A percentile compares a stretch with the other conserved stretches of the same genome.
Conservation (phyloP, 2,888 invertebrate species). For the Elmis aenea region DNA sequence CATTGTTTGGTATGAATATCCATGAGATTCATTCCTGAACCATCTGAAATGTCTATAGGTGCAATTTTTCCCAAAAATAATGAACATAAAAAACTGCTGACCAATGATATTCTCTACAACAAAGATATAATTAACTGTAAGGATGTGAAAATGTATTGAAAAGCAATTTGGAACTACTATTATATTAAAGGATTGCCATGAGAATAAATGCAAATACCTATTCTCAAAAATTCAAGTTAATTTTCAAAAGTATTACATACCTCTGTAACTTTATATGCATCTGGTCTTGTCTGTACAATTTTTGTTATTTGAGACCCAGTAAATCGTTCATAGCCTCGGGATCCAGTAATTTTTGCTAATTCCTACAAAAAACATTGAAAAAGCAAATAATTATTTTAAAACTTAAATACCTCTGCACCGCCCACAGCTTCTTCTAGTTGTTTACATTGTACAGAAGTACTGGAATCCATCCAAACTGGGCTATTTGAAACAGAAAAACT, state of each 20-base stretch:
- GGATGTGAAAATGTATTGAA: too few relatives aligned
- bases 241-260: slow-evolving; percentile 40
- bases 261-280: slow-evolving; percentile 70
- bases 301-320: slow-evolving; percentile 93
- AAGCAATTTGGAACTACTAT: too few relatives aligned
- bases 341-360: slow-evolving; percentile 77
- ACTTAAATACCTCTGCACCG: slow-evolving; percentile 51
- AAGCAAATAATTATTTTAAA: slow-evolving; percentile 1
- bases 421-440: slow-evolving; percentile 78
- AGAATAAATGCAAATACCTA: too few relatives aligned
- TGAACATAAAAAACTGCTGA: slow-evolving; percentile 90
- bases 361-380: slow-evolving; percentile 50
- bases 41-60: slow-evolving; percentile 88
- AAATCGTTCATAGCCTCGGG: slow-evolving; percentile 83
- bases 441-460: slow-evolving; percentile 68
- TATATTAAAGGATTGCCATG: too few relatives aligned
- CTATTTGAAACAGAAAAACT: slow-evolving; percentile 74
- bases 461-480: slow-evolving; percentile 97
- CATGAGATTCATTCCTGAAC: slow-evolving; percentile 93
- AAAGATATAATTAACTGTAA: too few relatives aligned
- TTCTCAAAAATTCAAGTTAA: slow-evolving; percentile 5
- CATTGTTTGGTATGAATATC: slow-evolving; percentile 75
- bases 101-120: slow-evolving; percentile 80
- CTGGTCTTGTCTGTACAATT: slow-evolving; percentile 65
- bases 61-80: slow-evolving; percentile 83